Percentiles rank a stretch among this genome's conserved stretches.
These are phyloP conservation scores for Scolopax bukidnonensis DNA, from an alignment of 2,797 vertebrate genomes.

Conservation along the genomic window DNA sequence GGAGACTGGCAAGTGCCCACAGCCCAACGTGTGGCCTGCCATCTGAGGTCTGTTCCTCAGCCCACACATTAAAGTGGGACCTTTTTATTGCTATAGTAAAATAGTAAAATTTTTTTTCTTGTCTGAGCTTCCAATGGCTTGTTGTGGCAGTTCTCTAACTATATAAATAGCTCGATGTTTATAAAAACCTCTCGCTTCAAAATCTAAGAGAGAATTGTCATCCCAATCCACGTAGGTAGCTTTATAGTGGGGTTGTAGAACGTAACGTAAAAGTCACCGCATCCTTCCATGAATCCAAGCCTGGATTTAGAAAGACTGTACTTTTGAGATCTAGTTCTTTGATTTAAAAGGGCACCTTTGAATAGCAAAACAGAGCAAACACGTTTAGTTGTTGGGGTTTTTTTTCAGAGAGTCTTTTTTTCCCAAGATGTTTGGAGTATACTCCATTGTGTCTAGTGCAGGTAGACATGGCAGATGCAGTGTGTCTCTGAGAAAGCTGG, in stretches of 20 bases:
- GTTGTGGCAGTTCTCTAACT: background rate
- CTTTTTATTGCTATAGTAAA: background rate
- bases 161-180: background rate
- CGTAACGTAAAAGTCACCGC: background rate
- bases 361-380: background rate
- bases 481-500: background rate
- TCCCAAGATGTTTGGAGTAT: background rate
- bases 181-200: background rate
- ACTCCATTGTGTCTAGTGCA: background rate
- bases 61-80: background rate
- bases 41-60: background rate
- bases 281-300: background rate
- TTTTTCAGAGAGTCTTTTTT: background rate
- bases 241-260: background rate
- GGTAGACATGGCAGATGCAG: background rate
- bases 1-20: background rate
- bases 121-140: background rate
- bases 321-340: background rate
- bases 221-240: background rate
- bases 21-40: background rate
- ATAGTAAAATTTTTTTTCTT: background rate
- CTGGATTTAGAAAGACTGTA: background rate
- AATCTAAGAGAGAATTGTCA: background rate
- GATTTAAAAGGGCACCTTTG: background rate
- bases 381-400: no score